Evolutionary conservation across 2,888 invertebrate species (phyloP).

Genomic region (Suillia variegata): DNA sequence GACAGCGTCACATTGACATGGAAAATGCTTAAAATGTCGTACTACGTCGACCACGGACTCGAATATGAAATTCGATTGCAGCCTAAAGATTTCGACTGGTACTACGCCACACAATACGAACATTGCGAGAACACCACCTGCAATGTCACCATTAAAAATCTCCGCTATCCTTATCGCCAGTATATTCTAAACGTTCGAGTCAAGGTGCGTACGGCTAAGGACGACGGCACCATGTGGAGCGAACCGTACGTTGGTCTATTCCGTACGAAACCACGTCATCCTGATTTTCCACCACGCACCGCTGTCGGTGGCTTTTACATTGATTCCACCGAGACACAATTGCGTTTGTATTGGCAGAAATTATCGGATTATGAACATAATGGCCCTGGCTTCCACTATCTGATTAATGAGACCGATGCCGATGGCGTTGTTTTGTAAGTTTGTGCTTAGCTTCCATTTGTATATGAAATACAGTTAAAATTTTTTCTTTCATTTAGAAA

Average conservation of each 20-base stretch:
- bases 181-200: conserved; percentile 68
- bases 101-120: conserved; percentile 7
- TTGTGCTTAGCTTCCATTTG: not conserved
- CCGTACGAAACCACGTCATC: conserved; percentile 64
- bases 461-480: not conserved
- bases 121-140: conserved; percentile 1
- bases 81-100: conserved; percentile 26
- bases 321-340: conserved; percentile 65
- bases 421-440: too few relatives aligned
- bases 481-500: too few relatives aligned
- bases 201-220: conserved; percentile 67
- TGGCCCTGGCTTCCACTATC: conserved; percentile 74
- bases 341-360: conserved; percentile 80
- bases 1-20: conserved; percentile 38
- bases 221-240: conserved; percentile 71
- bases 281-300: conserved; percentile 71
- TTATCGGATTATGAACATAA: conserved; percentile 71
- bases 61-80: conserved; percentile 35
- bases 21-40: conserved; percentile 29
- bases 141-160: conserved; percentile 13
- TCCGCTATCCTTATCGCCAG: conserved; percentile 19
- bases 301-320: conserved; percentile 75
- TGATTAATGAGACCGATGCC: conserved; percentile 58
- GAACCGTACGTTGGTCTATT: conserved; percentile 66
- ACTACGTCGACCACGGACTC: conserved; percentile 31